Conservation (phyloP, 2,888 invertebrate genomes). For the Clistopyga incitator region DNA sequence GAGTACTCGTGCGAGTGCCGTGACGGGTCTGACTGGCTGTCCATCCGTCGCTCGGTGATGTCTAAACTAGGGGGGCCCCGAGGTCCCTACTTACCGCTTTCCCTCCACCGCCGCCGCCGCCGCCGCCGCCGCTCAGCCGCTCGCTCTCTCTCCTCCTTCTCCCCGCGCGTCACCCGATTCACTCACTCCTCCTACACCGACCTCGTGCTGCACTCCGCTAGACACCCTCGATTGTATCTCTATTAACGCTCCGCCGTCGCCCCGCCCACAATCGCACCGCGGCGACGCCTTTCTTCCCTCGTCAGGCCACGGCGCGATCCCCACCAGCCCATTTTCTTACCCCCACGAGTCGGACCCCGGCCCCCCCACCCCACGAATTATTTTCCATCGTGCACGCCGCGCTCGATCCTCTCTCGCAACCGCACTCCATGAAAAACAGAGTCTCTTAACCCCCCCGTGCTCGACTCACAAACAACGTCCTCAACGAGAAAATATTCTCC, state of each 20-base stretch:
- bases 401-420: conserved; percentile 29
- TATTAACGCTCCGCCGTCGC: conserved; percentile 80
- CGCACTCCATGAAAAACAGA: neutral
- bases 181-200: conserved; percentile 80
- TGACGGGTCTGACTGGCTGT: conserved; percentile 84
- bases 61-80: conserved; percentile 83
- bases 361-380: conserved; percentile 55
- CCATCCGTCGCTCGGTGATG: conserved; percentile 84
- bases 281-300: conserved; percentile 46
- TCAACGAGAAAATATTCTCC: neutral
- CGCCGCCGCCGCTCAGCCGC: conserved; percentile 57
- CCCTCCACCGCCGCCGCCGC: conserved; percentile 67
- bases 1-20: conserved; percentile 83
- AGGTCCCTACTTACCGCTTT: conserved; percentile 82
- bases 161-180: conserved; percentile 61
- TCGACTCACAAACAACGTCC: neutral
- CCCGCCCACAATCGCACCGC: conserved; percentile 77
- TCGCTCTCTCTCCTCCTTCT: conserved; percentile 44
- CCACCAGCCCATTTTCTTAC: conserved; percentile 26
- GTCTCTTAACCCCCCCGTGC: conserved; percentile 11
- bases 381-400: conserved; percentile 30
- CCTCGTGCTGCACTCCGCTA: conserved; percentile 78
- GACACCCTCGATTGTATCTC: conserved; percentile 84
- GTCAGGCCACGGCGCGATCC: conserved; percentile 2
- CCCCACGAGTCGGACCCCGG: conserved; percentile 56